Conservation (phyloP, 2,797 vertebrate species). For the Onychomys torridus region DNA sequence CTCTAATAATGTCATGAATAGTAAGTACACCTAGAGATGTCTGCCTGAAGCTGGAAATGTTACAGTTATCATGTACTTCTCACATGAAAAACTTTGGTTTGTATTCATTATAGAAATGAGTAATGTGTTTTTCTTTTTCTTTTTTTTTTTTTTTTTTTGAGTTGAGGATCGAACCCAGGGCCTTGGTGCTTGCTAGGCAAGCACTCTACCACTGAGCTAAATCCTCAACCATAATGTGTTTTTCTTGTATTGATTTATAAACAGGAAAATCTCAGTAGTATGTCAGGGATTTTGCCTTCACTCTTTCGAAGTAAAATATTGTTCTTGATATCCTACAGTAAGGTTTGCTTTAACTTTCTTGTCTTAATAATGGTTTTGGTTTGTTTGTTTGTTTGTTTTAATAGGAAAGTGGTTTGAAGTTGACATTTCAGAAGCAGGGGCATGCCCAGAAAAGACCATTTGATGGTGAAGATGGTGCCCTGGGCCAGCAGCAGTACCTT, state of each 20-base stretch:
- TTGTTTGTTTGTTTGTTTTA: constrained; percentile 84
- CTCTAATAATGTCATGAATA: constrained; percentile 38
- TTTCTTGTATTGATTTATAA: constrained; percentile 49
- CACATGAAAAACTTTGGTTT: constrained; percentile 42
- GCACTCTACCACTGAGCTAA: no score
- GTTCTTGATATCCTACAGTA: constrained; percentile 65
- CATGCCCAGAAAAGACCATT: constrained; percentile 94
- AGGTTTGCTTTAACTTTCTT: constrained; percentile 77
- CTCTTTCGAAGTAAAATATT: constrained; percentile 55
- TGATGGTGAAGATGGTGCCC: constrained; percentile 92
- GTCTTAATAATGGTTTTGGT: constrained; percentile 82
- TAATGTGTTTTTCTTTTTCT: constrained; percentile 42
- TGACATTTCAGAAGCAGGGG: constrained; percentile 99
- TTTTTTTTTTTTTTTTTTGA: no score
- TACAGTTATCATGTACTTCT: neutral
- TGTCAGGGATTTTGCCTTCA: constrained; percentile 52
- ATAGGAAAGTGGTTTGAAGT: constrained; percentile 98
- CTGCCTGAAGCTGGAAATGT: constrained; percentile 3
- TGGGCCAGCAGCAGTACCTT: constrained; percentile 97
- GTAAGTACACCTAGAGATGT: neutral
- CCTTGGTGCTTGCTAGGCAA: no score
- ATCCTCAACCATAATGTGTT: no score
- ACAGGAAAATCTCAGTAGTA: constrained; percentile 36
- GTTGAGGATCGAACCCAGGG: no score
- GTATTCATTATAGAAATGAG: constrained; percentile 27